These are phyloP conservation scores for Ptychochromis oligacanthus DNA, from an alignment of 2,113 vertebrate genomes.

Conservation along the genomic window DNA sequence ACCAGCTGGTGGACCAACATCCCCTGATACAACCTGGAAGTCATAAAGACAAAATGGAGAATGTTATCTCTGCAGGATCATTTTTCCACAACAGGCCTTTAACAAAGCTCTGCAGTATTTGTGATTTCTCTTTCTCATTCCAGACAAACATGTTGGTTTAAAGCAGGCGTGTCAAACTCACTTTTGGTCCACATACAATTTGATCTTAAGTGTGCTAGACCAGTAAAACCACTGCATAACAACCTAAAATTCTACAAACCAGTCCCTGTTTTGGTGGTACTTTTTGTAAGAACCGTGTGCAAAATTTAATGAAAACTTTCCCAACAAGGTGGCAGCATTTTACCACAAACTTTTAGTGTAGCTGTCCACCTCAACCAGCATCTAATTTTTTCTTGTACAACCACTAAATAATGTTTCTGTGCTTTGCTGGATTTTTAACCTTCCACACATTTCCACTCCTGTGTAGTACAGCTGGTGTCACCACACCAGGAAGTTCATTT, in stretches of 20 bases:
- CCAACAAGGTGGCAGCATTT: too few species aligned
- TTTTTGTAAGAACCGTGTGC: too few species aligned
- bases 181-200: fast-evolving
- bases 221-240: not conserved
- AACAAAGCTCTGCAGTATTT: not conserved
- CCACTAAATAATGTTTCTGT: too few species aligned
- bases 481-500: too few species aligned
- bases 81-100: not conserved
- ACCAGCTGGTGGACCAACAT: slow-evolving; percentile 81
- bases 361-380: too few species aligned
- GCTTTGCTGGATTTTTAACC: too few species aligned
- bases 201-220: not conserved
- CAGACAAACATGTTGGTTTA: not conserved
- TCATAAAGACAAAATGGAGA: not conserved
- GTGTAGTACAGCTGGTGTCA: too few species aligned
- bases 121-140: not conserved
- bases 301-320: too few species aligned
- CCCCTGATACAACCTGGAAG: slow-evolving; percentile 83
- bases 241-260: not conserved
- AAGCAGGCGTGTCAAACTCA: not conserved
- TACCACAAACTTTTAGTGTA: too few species aligned
- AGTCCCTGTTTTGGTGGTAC: too few species aligned
- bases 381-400: too few species aligned
- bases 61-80: not conserved
- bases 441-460: too few species aligned